phyloP scores from a whole-genome alignment of 2,888 invertebrate genomes.

The Stratiomys singularior region DNA sequence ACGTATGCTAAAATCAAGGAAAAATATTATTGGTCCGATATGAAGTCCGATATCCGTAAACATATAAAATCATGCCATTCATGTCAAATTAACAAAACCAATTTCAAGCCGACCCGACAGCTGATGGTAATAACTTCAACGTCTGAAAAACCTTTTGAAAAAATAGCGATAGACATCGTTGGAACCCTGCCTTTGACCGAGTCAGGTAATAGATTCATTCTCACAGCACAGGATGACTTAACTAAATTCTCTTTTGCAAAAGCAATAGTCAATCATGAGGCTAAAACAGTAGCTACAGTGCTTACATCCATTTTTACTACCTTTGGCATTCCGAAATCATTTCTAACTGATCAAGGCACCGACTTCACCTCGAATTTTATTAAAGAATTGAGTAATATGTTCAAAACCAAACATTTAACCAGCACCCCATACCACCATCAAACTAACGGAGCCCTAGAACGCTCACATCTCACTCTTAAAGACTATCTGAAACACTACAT shows the following conservation, averaged over 20 bases:
- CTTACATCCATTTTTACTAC: neutral
- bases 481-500: slow-evolving; percentile 1
- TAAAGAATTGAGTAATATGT: slow-evolving; percentile 57
- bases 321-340: slow-evolving; percentile 47
- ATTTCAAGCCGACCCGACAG: slow-evolving; percentile 51
- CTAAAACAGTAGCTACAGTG: slow-evolving; percentile 55
- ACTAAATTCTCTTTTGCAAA: slow-evolving; percentile 59
- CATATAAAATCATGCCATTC: neutral
- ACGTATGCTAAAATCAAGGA: too few relatives aligned
- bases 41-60: neutral
- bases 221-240: slow-evolving; percentile 59
- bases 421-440: slow-evolving; percentile 22
- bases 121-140: slow-evolving; percentile 60
- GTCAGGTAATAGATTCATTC: slow-evolving; percentile 55
- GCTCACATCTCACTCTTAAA: slow-evolving; percentile 8
- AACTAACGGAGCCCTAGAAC: slow-evolving; percentile 25
- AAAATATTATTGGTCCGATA: neutral
- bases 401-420: slow-evolving; percentile 54
- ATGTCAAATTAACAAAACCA: slow-evolving; percentile 54
- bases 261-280: slow-evolving; percentile 57
- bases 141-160: slow-evolving; percentile 56
- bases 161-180: slow-evolving; percentile 56
- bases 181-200: slow-evolving; percentile 56
- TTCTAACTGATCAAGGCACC: slow-evolving; percentile 48
- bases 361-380: slow-evolving; percentile 52